Evolutionary conservation across 1,140 invertebrate genomes (phyloP), one percentile per base, ranked within the genome.

Genomic region (Chymomyza costata): DNA sequence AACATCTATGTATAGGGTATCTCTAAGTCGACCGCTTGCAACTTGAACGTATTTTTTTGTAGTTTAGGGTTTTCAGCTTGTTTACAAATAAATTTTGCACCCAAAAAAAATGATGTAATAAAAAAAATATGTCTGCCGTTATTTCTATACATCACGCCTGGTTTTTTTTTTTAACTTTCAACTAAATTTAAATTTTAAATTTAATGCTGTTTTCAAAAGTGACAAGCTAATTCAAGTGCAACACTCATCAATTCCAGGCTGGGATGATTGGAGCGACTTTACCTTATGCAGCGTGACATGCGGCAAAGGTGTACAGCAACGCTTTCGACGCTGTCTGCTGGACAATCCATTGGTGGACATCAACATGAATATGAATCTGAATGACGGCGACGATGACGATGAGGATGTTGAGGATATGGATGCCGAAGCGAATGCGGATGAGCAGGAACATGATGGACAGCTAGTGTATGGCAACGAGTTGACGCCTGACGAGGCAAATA

Each of bases 211-310:
- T 34, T 34, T 34, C 32, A 10, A 34, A 34, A 34, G 21, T 5
- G 21, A 25, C 2, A 18, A 8, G n/a, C 35, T 40, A 18, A 30
- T 37, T 31, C 32, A 11, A 48, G 28, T 31, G 16, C 59, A 60
- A 38, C 14, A 40, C 10, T 44, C 21, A 35, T 63, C 39, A 30
- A 21, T 62, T 74, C 28, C 47, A 85, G 83, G 83, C 43, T 90
- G 88, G 88, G 86, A 86, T 41, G 85, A 87, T 52, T 90, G 89
- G 89, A 89, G 87, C 31, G 84, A 88, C 47, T 90, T 89, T 86
- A 88, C 88, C 35, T 71, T 87, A 16, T 90, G 89, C 66, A 90
- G 88, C 48, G 89, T 89, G 18, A 88, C 86, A 34, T 90, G 89
- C 47, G 89, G 89, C 8, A 88, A 87, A 76, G 89, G 89, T n/a